Evolutionary conservation across 1,140 invertebrate genomes (phyloP).

Genomic region (Apis cerana): DNA sequence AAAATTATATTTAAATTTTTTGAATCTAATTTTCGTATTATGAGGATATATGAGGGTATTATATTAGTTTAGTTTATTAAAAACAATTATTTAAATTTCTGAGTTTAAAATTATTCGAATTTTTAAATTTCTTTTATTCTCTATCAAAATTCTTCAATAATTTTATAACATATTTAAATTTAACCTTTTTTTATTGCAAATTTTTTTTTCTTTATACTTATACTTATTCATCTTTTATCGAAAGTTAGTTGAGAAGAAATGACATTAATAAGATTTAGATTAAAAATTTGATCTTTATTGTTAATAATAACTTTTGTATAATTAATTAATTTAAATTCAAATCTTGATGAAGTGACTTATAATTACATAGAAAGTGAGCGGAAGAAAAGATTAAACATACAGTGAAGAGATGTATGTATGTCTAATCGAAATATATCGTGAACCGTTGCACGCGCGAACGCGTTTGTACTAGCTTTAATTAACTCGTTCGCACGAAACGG

Average conservation of each 20-base stretch:
- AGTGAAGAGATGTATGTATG: neutral
- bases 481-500: slow-evolving; percentile 48
- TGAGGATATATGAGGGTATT: too few species aligned
- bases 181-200: neutral
- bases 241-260: too few species aligned
- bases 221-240: too few species aligned
- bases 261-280: neutral
- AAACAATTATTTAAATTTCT: too few species aligned
- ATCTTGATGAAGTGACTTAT: slow-evolving; percentile 27
- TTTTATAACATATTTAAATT: neutral
- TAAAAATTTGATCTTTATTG: neutral
- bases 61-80: too few species aligned
- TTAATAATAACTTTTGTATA: neutral
- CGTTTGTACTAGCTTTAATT: slow-evolving; percentile 42
- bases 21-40: too few species aligned
- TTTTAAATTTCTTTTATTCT: too few species aligned
- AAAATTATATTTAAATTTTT: too few species aligned
- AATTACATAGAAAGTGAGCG: slow-evolving; percentile 34
- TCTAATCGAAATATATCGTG: slow-evolving; percentile 24
- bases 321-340: neutral
- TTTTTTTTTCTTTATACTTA: too few species aligned
- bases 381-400: neutral
- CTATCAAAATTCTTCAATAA: neutral
- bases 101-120: neutral
- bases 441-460: slow-evolving; percentile 30